Evolutionary conservation across 35 echinoderm and acorn worm species (phyloP), one percentile per base, ranked within the genome.

Genomic region (Stichopus chloronotus): DNA sequence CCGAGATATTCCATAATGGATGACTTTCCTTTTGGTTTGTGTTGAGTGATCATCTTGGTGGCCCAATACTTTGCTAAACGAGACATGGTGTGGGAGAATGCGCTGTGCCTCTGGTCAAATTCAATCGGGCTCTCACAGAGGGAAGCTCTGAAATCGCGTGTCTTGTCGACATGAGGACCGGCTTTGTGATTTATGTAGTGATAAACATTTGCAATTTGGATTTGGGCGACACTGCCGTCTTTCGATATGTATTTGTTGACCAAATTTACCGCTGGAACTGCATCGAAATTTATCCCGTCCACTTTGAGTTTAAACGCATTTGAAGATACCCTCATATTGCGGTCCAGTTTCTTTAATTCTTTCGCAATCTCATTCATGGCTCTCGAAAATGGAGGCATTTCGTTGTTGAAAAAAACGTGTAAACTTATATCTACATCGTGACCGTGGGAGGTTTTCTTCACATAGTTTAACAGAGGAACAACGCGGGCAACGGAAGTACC

Each of bases 1-100:
- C 82, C 82, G 4, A 57, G 52, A 21, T 85, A 85, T 21, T 85
- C 82, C 82, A 85, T 85, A 17, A 85, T 85, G 9, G 53, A 85
- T 25, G 82, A 85, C 5, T 55, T 17, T 56, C 76, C 52, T 12
- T 85, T 12, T 12, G 56, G 56, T 55, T 55, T 55, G 7, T n/a
- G 9, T 25, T 9, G 8, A 25, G 16, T 85, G n/a, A n/a, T 22
- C 5, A 88, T 23, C 8, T 17, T 88, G 22, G 16, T 88, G 19
- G 54, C 19, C 87, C 87, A 88, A 20, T 63, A 69, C 55, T 88
- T 88, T 65, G 87, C 87, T 4, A 88, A 8, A 8, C 87, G 58
- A 23, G 87, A 60, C 87, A 88, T 22, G 2, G 87, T 6, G 21
- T 88, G 87, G 3, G 58, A 88, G 25, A 88, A 88, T 13, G 87